A percentile compares a stretch with the other conserved stretches of the same genome.
Conservation (phyloP, 2,888 invertebrate species). For the Molorchus minor region DNA sequence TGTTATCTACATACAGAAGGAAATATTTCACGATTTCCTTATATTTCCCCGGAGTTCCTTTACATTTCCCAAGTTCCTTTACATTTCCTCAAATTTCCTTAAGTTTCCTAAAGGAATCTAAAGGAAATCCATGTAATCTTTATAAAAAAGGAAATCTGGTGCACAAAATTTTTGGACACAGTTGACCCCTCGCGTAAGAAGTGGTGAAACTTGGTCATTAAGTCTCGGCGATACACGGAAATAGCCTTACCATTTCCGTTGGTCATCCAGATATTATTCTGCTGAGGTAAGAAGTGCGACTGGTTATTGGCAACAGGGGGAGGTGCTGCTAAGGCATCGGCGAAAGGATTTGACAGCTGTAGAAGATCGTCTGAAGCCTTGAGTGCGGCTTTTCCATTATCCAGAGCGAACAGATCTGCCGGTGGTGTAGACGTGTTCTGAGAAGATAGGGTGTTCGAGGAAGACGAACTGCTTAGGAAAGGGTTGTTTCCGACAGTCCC, state of each 20-base stretch:
- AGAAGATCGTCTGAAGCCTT: constrained; percentile 90
- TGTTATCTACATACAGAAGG: too few species aligned
- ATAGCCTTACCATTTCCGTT: constrained; percentile 64
- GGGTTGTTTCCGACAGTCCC: constrained; percentile 83
- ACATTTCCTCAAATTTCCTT: too few species aligned
- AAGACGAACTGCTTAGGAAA: constrained; percentile 70
- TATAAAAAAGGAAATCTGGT: too few species aligned
- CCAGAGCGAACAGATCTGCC: constrained; percentile 81
- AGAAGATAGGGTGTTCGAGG: constrained; percentile 50
- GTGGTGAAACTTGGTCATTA: too few species aligned
- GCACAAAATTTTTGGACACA: too few species aligned
- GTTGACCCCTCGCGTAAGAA: too few species aligned
- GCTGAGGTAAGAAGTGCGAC: constrained; percentile 38
- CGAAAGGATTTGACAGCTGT: constrained; percentile 91
- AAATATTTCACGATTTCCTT: too few species aligned
- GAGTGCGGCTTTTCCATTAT: constrained; percentile 60
- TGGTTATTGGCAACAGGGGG: constrained; percentile 16
- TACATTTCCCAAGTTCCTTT: too few species aligned
- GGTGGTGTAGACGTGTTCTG: constrained; percentile 36
- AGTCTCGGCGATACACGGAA: too few species aligned
- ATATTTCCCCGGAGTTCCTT: too few species aligned
- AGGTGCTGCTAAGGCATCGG: constrained; percentile 67
- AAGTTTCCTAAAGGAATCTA: too few species aligned
- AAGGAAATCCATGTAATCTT: too few species aligned
- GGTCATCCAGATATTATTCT: constrained; percentile 65